phyloP scores from a whole-genome alignment of 64 coral and sea anemone genomes.

The Dendrophyllia cribrosa region DNA sequence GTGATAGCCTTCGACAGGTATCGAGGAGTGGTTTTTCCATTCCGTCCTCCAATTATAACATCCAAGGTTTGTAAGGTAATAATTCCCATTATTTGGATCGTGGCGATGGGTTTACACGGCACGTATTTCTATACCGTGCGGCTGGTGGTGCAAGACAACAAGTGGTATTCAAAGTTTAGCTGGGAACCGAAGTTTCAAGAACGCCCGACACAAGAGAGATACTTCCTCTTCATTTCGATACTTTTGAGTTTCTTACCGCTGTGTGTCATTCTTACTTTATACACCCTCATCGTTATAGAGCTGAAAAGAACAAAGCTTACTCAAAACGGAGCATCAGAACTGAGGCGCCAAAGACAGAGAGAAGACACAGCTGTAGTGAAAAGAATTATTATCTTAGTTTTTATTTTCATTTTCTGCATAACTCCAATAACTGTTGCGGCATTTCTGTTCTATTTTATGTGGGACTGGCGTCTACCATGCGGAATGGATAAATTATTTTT shows the following conservation, averaged over 20 bases:
- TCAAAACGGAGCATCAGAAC: not conserved
- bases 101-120: not conserved
- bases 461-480: not conserved
- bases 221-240: not conserved
- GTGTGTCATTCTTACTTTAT: not conserved
- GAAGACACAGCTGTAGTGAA: slow-evolving; percentile 44
- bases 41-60: slow-evolving; percentile 26
- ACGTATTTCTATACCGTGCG: slow-evolving; percentile 34
- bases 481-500: not conserved
- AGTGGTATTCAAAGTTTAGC: not conserved
- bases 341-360: slow-evolving; percentile 21
- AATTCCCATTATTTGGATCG: slow-evolving; percentile 42
- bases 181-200: slow-evolving; percentile 54
- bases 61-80: not conserved
- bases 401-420: slow-evolving; percentile 24
- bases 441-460: not conserved
- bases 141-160: not conserved
- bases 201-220: not conserved
- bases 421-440: not conserved
- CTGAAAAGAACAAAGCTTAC: not conserved
- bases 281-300: not conserved
- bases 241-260: not conserved
- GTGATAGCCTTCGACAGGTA: slow-evolving; percentile 57
- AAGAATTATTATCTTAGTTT: slow-evolving; percentile 14
- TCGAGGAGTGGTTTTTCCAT: slow-evolving; percentile 46